Evolutionary conservation across 2,797 vertebrate species (phyloP), one percentile per base, ranked within the genome.

Genomic region (Siniperca obscura): DNA sequence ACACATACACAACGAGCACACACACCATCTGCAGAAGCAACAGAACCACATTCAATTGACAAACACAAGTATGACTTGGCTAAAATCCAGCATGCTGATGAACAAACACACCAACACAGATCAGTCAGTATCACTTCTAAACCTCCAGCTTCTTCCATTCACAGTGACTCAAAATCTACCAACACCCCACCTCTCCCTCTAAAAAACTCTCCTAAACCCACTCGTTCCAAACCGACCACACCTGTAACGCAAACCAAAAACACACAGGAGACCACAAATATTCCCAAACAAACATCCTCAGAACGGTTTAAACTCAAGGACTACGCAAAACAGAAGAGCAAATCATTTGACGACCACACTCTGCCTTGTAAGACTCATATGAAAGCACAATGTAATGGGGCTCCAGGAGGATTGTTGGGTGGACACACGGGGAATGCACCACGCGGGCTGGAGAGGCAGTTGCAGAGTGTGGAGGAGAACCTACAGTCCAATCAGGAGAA

Each of bases 401-500:
- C 93, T 19, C 95, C 95, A 0, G 93, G 90, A 14, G 94, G 92
- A 69, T 60, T 94, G 72, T 80, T 96, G 90, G 93, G 93, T 34
- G 95, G 95, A 74, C 94, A 95, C 16, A 88, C 94, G 44, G 96
- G 95, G 6, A 95, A 96, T 17, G 96, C 74, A 0, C 94, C 94
- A 0, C 86, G 78, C 0, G 88, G 92, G 25, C 86, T 96, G 59
- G 96, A 98, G 87, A 96, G 95, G 78, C 96, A 97, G 85, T 93
- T 99, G 64, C 98, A 98, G 82, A 97, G 95, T 2, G 97, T 99
- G 81, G 98, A 99, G 90, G 97, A 99, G 91, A 98, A 96, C 78
- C 96, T 99, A 55, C 92, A 97, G 86, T 98, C 97, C 7, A 99
- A 99, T 85, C 97, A 99, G 91, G 97, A 99, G 96, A 99, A 99